Evolutionary conservation across 2,797 vertebrate genomes (phyloP), one percentile per base, ranked within the genome.

Genomic region (Sebastes baramenuke): DNA sequence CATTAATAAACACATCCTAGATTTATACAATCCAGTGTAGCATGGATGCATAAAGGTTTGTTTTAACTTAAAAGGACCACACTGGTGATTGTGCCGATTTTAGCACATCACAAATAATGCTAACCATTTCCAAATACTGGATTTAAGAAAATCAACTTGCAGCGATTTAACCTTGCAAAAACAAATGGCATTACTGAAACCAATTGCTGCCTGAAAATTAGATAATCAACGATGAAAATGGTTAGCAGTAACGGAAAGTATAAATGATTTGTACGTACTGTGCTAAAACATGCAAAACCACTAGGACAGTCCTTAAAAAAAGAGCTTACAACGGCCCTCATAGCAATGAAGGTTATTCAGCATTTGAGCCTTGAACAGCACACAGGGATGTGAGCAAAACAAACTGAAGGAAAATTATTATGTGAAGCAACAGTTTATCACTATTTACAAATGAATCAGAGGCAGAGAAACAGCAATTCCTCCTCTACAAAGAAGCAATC

Each of bases 11-110:
- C 82, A 84, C 81, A 75, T 80, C 85, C 77, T 82, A 81, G 67
- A 83, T 76, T 61, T 83, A 68, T 52, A 90, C 78, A 81, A 84
- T 92, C 88, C 91, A 93, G 92, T 93, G 91, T 87, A 85, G 79
- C 74, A 52, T 54, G 34, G 88, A 72, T 42, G 34, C 62, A 61
- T 55, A 42, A 71, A 24, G 4, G 32, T 77, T 72, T 70, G 66
- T 73, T 73, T 81, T 71, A 77, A 83, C 42, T 11, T 65, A 25
- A 77, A 67, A 82, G 54, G 75, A 70, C 38, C 9, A 62, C 36
- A 83, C 36, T 62, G 67, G 8, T 25, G n/a, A 77, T 59, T 80
- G 65, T 69, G 64, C 65, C 71, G 7, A 58, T 81, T 84, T 88
- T 66, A 87, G 68, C 81, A 66, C 67, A 88, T 81, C 29, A 83